Base-by-base conservation (phyloP, 2,113 vertebrate genomes). In the Accipiter virgatus region DNA sequence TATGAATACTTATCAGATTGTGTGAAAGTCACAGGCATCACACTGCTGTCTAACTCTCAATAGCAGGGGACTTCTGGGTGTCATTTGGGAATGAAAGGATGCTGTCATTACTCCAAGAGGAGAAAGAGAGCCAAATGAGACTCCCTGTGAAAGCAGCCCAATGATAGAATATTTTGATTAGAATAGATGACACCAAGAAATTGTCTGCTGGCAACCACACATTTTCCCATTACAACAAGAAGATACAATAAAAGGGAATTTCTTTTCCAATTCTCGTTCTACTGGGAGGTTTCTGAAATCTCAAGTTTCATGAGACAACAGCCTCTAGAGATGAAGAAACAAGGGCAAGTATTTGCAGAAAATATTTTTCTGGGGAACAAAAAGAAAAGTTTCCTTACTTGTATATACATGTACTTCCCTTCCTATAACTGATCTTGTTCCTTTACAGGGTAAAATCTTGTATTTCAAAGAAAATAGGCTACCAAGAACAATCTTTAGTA, bases 1-100 rank as follows among this genome's bases (percentile, higher is more conserved):
- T 93, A 82, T 58, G 68, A 95, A 95, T 92, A 96, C 87, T 94
- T 96, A 97, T 93, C 97, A 95, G 96, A 96, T 75, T 90, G 90
- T 94, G 94, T 92, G 73, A 91, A 97, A 97, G 81, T 92, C 68
- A 88, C 83, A 72, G 63, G 52, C 80, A 95, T 95, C 81, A 91
- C 80, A 42, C 88, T 87, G 81, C 90, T 88, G 52, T 82, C 93
- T 91, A 68, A 88, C 81, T 96, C 80, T 81, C 88, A 95, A 97
- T 96, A 86, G 90, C 48, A 96, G 94, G 91, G 73, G 95, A 86
- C 73, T 97, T 95, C 75, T 95, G 67, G 59, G 91, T 94, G 82
- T 85, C 92, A 86, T 95, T 50, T 95, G 81, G 95, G 93, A 97
- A 96, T 61, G 83, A 95, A 97, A 98, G 86, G 85, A 95, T 89